Conservation (phyloP, 2,113 vertebrate species). For the Zapus hudsonius region DNA sequence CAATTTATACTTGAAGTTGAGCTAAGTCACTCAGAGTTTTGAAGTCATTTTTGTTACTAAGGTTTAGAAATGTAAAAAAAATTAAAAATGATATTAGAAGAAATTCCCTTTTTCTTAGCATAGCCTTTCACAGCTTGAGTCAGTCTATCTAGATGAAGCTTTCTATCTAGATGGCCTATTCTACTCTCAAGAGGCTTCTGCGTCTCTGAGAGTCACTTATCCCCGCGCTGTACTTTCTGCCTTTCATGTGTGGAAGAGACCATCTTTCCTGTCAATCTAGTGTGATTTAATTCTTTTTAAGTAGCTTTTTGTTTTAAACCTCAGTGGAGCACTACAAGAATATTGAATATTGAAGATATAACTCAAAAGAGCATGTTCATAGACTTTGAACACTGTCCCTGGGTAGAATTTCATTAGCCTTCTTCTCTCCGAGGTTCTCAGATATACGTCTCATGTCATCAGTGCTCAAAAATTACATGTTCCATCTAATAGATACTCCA, state of each 20-base stretch:
- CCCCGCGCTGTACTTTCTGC: conserved; percentile 27
- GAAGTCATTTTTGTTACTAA: conserved; percentile 67
- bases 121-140: conserved; percentile 66
- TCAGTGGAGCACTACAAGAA: not conserved
- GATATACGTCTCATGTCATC: not conserved
- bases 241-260: conserved; percentile 15
- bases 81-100: not conserved
- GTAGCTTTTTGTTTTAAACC: conserved; percentile 52
- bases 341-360: conserved; percentile 14
- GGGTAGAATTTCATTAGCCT: conserved; percentile 1
- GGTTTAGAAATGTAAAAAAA: conserved; percentile 7
- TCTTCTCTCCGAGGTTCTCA: conserved; percentile 14
- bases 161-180: conserved; percentile 56
- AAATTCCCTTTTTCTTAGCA: conserved; percentile 18
- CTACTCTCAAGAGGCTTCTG: conserved; percentile 35
- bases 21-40: conserved; percentile 45
- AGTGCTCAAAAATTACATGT: not conserved
- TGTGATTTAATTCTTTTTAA: conserved; percentile 59
- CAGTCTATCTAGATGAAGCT: too few relatives aligned
- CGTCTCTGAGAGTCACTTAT: conserved; percentile 47
- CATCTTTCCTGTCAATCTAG: not conserved
- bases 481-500: not conserved
- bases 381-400: conserved; percentile 7
- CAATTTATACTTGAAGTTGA: conserved; percentile 61
- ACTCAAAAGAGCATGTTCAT: conserved; percentile 49